Percentiles rank a stretch among this genome's conserved stretches.
Evolutionary conservation across 2,888 invertebrate genomes (phyloP).

Genomic region (Leptinotarsa tumamoca): DNA sequence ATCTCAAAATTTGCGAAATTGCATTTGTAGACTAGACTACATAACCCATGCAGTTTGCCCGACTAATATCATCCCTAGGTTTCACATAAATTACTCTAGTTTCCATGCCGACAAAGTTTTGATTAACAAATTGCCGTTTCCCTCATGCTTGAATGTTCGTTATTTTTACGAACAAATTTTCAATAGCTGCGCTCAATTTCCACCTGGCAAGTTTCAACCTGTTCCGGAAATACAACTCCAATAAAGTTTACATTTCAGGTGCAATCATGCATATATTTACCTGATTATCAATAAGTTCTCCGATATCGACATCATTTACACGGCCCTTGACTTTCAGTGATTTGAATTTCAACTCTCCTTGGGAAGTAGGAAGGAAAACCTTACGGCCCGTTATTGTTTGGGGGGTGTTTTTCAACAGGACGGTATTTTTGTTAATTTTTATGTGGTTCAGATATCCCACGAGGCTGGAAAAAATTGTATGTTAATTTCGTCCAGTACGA

Average conservation of each 20-base stretch:
- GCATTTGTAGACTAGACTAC: not conserved
- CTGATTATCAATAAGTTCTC: conserved; percentile 58
- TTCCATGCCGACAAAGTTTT: conserved; percentile 14
- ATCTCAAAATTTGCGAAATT: not conserved
- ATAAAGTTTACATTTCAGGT: conserved; percentile 2
- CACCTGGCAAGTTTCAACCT: not conserved
- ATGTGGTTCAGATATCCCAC: conserved; percentile 60
- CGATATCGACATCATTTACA: conserved; percentile 58
- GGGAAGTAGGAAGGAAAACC: conserved; percentile 49
- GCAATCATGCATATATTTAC: conserved; percentile 48
- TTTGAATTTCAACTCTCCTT: conserved; percentile 52
- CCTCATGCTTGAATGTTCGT: not conserved
- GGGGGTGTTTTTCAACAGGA: conserved; percentile 60
- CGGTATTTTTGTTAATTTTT: conserved; percentile 58
- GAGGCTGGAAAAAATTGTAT: conserved; percentile 52
- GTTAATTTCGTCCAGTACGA: too few species aligned
- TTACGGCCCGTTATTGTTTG: conserved; percentile 66
- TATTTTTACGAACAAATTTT: conserved; percentile 17
- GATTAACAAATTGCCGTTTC: conserved; percentile 9
- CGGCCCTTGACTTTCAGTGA: conserved; percentile 57
- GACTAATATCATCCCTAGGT: not conserved
- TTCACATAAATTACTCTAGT: not conserved
- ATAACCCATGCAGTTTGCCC: not conserved
- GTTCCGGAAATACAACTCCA: conserved; percentile 4
- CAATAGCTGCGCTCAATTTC: not conserved